Base-by-base conservation (phyloP, 2,888 invertebrate genomes). In the Cosmorhoe ocellata region DNA sequence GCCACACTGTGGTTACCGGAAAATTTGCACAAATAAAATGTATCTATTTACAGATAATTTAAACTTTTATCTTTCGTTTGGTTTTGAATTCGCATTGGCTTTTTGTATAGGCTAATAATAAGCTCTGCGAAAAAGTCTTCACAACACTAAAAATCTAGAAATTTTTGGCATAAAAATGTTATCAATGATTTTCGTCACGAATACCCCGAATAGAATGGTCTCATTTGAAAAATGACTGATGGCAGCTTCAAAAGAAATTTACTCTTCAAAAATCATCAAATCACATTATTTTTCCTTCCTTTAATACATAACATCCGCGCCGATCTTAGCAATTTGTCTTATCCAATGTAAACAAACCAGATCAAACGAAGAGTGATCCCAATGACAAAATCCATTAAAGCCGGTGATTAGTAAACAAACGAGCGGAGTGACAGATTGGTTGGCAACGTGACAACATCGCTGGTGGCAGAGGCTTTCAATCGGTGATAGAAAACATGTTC, bases 311-410 rank as follows among this genome's bases (percentile, higher is more conserved):
- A 59, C 62, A 62, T 62, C 59, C 62, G 62, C 24, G 49, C 51
- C 47, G 56, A 60, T 51, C 56, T 43, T 14, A 60, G 63, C 76
- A 73, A 81, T 84, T 81, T 81, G 82, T 84, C 83, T 83, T 79
- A 65, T 66, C 62, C 56, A 75, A 79, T 72, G 77, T 79, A 82
- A 84, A 84, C 80, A 81, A 49, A 71, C 75, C 76, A 85, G 81
- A 83, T 86, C 86, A 88, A 85, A 86, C 79, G 78, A 66, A 67
- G 66, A 74, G 71, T 71, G 70, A 73, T 56, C 45, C 48, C 51
- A 87, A 85, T 87, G 87, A 89, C 86, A 84, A 85, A 85, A 80
- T 86, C 87, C 88, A 89, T 90, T 89, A 88, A 87, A 78, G 76
- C 81, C 68, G 66, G 64, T 72, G 76, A 87, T 90, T 87, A 83